These are phyloP conservation scores for Diplolepis rosae DNA, from an alignment of 2,888 invertebrate species.

Conservation along the genomic window DNA sequence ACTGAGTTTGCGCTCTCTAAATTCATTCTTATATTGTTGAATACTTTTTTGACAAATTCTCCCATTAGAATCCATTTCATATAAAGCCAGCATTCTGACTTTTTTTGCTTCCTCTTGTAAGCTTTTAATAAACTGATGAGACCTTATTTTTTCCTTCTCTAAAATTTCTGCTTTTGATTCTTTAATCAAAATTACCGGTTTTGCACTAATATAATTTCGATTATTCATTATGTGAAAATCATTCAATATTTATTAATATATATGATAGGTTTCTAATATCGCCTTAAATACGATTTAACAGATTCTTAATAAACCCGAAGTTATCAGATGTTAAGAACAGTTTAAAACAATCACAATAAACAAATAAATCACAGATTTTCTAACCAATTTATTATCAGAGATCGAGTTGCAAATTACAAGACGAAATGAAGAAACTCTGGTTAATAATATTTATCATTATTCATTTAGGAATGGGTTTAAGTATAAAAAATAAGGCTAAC, in stretches of 20 bases:
- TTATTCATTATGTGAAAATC: neutral
- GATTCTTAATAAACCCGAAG: neutral
- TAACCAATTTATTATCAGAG: neutral
- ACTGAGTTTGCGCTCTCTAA: conserved; percentile 49
- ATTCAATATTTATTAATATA: neutral
- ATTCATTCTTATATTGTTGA: conserved; percentile 46
- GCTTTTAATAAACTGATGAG: conserved; percentile 33
- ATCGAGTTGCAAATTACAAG: neutral
- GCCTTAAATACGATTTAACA: neutral
- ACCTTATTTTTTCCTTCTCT: neutral
- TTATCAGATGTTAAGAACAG: too few relatives aligned
- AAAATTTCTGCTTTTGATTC: neutral
- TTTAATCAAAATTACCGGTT: neutral
- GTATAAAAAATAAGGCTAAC: neutral
- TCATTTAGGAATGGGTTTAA: neutral
- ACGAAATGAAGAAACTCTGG: neutral
- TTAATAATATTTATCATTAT: neutral
- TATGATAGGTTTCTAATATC: neutral
- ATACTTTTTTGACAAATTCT: conserved; percentile 40
- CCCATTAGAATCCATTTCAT: conserved; percentile 32
- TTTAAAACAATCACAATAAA: neutral
- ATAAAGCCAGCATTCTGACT: conserved; percentile 41
- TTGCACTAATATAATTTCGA: neutral
- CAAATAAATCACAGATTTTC: neutral
- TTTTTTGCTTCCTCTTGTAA: conserved; percentile 40